A percentile compares a stretch with the other conserved stretches of the same genome.
phyloP scores from a whole-genome alignment of 1,140 invertebrate species.

The Drosophila arawakana region DNA sequence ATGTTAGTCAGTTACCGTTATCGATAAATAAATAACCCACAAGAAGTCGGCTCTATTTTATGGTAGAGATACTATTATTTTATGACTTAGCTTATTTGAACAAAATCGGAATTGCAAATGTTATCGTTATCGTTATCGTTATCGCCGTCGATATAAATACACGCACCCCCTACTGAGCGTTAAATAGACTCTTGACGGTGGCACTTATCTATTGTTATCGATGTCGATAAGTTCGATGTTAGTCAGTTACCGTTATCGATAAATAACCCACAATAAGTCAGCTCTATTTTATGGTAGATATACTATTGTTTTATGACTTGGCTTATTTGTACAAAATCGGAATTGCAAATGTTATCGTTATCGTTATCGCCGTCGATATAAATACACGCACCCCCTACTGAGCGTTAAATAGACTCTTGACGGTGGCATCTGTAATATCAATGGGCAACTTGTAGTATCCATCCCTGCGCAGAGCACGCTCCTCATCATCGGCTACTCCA shows the following conservation, averaged over 20 bases:
- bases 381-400: conserved; percentile 30
- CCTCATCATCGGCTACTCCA: conserved; percentile 71
- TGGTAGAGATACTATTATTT: too few relatives aligned
- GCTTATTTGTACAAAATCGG: neutral
- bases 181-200: conserved; percentile 68
- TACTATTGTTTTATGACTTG: neutral
- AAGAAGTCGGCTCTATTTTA: too few relatives aligned
- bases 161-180: conserved; percentile 52
- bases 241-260: too few relatives aligned
- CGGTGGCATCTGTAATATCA: conserved; percentile 65
- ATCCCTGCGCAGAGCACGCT: conserved; percentile 50
- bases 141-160: neutral
- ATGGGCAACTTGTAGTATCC: conserved; percentile 74
- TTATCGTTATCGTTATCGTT: neutral
- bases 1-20: too few relatives aligned
- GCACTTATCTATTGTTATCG: conserved; percentile 10
- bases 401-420: conserved; percentile 71
- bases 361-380: conserved; percentile 2
- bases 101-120: neutral
- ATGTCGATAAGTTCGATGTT: too few relatives aligned
- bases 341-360: neutral
- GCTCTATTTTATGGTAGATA: too few relatives aligned
- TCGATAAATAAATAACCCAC: too few relatives aligned
- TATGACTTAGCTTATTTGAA: neutral
- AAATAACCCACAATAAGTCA: too few relatives aligned